A percentile compares a stretch with the other conserved stretches of the same genome.
phyloP scores from a whole-genome alignment of 2,797 vertebrate genomes.

The Sitta carolinensis region DNA sequence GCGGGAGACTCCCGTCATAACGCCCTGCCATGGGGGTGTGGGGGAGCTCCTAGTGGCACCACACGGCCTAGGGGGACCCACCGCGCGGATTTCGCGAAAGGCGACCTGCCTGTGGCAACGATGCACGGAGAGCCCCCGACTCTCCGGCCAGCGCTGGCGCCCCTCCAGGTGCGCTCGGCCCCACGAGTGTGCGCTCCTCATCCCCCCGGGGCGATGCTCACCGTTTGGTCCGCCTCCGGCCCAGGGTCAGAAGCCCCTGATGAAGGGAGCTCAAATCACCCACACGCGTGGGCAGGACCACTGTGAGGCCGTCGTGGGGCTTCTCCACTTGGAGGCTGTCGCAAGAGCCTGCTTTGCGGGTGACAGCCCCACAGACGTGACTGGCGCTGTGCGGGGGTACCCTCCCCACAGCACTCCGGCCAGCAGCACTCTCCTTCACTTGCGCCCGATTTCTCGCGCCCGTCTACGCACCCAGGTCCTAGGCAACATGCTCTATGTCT shows the following conservation, averaged over 20 bases:
- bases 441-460: not conserved
- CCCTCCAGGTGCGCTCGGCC: not conserved
- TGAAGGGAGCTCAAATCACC: not conserved
- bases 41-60: too few species aligned
- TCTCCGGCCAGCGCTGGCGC: not conserved
- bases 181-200: not conserved
- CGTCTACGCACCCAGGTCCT: not conserved
- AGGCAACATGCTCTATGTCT: not conserved
- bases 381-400: not conserved
- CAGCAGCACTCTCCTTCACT: not conserved
- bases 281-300: not conserved
- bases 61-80: not conserved
- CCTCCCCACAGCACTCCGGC: not conserved
- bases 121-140: not conserved
- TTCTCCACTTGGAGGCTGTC: not conserved
- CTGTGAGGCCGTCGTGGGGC: not conserved
- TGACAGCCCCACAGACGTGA: not conserved
- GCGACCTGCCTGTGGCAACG: not conserved
- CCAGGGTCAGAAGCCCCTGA: not conserved
- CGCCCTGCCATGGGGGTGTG: not conserved
- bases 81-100: not conserved
- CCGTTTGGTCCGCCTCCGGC: not conserved
- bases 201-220: not conserved
- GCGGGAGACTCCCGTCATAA: not conserved
- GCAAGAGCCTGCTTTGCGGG: not conserved